phyloP scores from a whole-genome alignment of 2,113 vertebrate species.

The Thalassoma bifasciatum region DNA sequence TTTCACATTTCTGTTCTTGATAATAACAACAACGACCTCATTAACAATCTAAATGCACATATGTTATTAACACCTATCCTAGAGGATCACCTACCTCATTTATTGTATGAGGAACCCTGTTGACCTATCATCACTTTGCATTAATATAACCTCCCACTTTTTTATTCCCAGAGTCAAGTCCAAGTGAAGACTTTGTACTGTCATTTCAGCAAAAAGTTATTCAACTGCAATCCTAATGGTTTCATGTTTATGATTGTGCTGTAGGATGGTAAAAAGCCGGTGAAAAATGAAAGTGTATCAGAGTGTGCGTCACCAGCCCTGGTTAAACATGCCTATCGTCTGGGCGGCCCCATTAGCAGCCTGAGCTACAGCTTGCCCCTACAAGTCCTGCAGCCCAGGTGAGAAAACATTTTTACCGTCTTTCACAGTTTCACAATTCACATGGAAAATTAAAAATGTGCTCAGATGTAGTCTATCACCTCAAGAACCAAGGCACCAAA shows the following conservation, averaged over 20 bases:
- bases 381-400: slow-evolving; percentile 80
- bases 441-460: neutral
- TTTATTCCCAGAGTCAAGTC: slow-evolving; percentile 5
- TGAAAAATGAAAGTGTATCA: slow-evolving; percentile 51
- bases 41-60: no score
- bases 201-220: neutral
- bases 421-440: neutral
- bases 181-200: neutral
- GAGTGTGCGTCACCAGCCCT: slow-evolving; percentile 61
- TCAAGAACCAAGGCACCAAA: neutral
- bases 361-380: slow-evolving; percentile 83
- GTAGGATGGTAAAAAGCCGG: slow-evolving; percentile 54
- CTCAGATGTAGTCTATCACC: neutral
- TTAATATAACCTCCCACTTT: neutral
- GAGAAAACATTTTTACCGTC: neutral
- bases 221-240: slow-evolving; percentile 9
- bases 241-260: slow-evolving; percentile 48
- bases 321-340: slow-evolving; percentile 76
- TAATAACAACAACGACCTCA: no score
- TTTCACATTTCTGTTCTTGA: no score
- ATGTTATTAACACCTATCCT: no score
- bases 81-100: neutral
- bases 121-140: neutral
- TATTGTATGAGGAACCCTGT: neutral
- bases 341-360: slow-evolving; percentile 86